Base-by-base conservation (phyloP, 2,113 vertebrate species). In the Semicossyphus pulcher region DNA sequence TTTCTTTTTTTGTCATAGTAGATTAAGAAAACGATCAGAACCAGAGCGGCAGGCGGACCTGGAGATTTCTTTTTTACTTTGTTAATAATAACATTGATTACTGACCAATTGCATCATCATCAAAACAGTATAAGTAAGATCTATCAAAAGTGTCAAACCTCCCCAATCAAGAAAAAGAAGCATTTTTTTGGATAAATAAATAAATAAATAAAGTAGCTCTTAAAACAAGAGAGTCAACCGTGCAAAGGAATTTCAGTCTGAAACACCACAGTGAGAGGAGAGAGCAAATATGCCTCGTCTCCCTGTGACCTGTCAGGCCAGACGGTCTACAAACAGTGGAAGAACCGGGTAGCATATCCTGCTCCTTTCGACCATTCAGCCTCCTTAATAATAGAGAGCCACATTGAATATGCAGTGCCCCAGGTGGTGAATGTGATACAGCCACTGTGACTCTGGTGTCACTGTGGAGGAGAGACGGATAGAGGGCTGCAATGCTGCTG, bases 331-430 rank as follows among this genome's bases (percentile, higher is more conserved):
- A 36, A 57, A 65, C 68, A 63, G 20, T 65, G 62, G 37, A 65
- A 10, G 25, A 63, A 25, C 7, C 12, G 34, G 12, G 10, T 18
- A n/a, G n/a, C 25, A 51, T 20, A 61, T 47, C 56, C 37, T 31
- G 52, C 53, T 71, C 36, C 66, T 57, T 78, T 18, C 18, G 47
- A 49, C 28, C 42, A 49, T 28, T 29, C 53, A 56, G 25, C 61
- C 66, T 83, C 41, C 73, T 91, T 25, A 91, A 92, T 90, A 89
- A 92, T 91, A 89, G 81, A 93, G 67, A 66, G 63, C 32, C 53
- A n/a, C 72, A 86, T 66, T 85, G 83, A 86, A 80, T 87, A 88
- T 90, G 79, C 86, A 88, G 69, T 36, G 49, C 28, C 36, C 63
- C 28, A 8, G 29, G 31, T 47, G 41, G 80, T 85, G 72, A 74